Evolutionary conservation across 2,888 invertebrate genomes (phyloP).

Genomic region (Ametastegia equiseti): DNA sequence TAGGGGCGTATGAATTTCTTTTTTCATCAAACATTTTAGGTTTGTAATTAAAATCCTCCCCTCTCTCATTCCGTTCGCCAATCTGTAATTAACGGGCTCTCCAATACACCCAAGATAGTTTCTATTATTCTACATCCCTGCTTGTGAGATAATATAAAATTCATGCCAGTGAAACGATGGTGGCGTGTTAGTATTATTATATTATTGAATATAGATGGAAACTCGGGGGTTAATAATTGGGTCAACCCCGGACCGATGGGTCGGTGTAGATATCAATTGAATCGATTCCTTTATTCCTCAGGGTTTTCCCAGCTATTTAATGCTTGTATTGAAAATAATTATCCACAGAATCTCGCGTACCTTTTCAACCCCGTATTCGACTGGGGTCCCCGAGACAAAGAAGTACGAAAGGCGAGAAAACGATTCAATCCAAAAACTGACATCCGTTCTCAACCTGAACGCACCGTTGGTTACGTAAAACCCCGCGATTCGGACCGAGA

Average conservation of each 20-base stretch:
- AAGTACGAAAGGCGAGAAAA: conserved; percentile 34
- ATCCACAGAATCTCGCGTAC: conserved; percentile 16
- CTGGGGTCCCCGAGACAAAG: conserved; percentile 35
- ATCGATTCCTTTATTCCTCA: neutral
- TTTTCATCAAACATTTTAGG: neutral
- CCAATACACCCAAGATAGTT: neutral
- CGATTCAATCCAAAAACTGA: conserved; percentile 29
- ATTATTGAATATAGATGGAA: neutral
- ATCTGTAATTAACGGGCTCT: neutral
- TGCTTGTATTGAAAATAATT: neutral
- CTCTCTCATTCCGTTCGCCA: neutral
- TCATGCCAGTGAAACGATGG: neutral
- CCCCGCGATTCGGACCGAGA: neutral
- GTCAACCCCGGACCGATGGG: neutral
- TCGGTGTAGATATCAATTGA: neutral
- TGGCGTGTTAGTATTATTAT: conserved; percentile 14
- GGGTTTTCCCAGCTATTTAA: neutral
- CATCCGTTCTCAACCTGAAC: conserved; percentile 23
- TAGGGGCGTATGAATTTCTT: too few relatives aligned
- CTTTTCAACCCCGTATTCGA: conserved; percentile 34
- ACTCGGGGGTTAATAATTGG: neutral
- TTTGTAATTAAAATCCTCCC: neutral
- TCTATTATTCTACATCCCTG: neutral
- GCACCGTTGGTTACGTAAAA: conserved; percentile 22
- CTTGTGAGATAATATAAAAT: neutral